Percentiles rank a stretch among this genome's conserved stretches.
Conservation (phyloP, 2,797 vertebrate species). For the Sebastes goodei region DNA sequence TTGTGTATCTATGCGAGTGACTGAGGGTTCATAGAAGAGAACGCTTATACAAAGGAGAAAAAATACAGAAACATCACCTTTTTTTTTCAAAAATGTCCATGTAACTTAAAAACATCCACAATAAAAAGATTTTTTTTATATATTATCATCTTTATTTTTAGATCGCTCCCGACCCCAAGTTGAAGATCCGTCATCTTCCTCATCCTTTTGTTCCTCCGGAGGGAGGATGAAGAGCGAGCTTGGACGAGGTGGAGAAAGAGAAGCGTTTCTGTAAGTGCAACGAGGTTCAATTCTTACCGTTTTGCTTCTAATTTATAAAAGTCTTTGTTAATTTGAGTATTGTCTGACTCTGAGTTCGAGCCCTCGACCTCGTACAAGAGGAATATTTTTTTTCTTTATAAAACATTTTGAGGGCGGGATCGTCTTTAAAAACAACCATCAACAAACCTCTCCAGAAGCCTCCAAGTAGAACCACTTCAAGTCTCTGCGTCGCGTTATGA, state of each 20-base stretch:
- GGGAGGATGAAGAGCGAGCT: slow-evolving; percentile 25
- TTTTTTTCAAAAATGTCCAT: slow-evolving; percentile 57
- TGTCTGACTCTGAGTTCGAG: slow-evolving; percentile 21
- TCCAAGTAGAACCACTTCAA: slow-evolving; percentile 21
- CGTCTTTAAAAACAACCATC: slow-evolving; percentile 40
- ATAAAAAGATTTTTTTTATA: slow-evolving; percentile 74
- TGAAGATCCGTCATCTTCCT: slow-evolving; percentile 17
- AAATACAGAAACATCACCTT: slow-evolving; percentile 81
- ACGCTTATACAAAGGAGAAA: slow-evolving; percentile 70
- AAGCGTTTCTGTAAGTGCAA: slow-evolving; percentile 58
- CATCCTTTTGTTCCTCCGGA: slow-evolving; percentile 4
- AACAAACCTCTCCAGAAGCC: slow-evolving; percentile 7
- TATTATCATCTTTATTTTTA: slow-evolving; percentile 70
- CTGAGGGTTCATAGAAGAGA: slow-evolving; percentile 41
- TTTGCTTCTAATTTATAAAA: slow-evolving; percentile 53
- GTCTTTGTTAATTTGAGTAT: slow-evolving; percentile 34
- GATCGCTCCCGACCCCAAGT: slow-evolving; percentile 1
- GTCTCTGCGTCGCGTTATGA: slow-evolving; percentile 10
- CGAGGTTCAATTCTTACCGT: slow-evolving; percentile 15
- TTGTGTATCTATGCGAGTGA: slow-evolving; percentile 1
- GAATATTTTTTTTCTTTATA: slow-evolving; percentile 24
- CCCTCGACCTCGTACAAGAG: slow-evolving; percentile 11
- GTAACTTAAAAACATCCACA: slow-evolving; percentile 77
- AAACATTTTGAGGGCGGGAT: slow-evolving; percentile 44
- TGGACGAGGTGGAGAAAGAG: slow-evolving; percentile 10